Base-by-base conservation (phyloP, 2,888 invertebrate species). In the Sphaerophoria taeniata region DNA sequence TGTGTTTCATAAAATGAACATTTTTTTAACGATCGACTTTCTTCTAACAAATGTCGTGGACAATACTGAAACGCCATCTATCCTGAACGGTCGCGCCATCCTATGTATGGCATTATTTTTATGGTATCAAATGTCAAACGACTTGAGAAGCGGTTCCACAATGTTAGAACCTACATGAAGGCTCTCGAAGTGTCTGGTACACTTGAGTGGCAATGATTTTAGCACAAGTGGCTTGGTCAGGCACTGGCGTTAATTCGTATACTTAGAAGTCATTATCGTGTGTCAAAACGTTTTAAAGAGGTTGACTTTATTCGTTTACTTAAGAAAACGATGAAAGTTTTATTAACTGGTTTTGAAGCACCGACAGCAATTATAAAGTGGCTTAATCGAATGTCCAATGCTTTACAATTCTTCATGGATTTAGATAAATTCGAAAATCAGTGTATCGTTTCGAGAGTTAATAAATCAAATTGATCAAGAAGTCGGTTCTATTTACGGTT, bases 201-300 rank as follows among this genome's bases (percentile, higher is more conserved):
- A 24, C 36, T 31, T n/a, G 36, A 53, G 60, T 43, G 53, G 56
- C 14, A 43, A 14, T 56, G 14, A 63, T 78, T 82, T 82, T 82
- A 69, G 77, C 77, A 70, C 51, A 84, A 84, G 83, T 84, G 79
- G 24, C 24, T 24, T 24, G 24, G 74, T 65, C 12, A 0, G 9
- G 24, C 7, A 58, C 67, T 72, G 84, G 72, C 80, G 75, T 80
- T 84, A 76, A 76, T 80, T 76, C 61, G 4, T 39, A 36, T 36
- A 39, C 83, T 79, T 84, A 53, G 43, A 16, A 58, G 72, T 49
- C 56, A 84, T 84, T 84, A 84, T 80, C 72, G 67, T 71, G 61
- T 80, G 79, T 72, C 61, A 61, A 84, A 80, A 67, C 61, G 84
- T 75, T 80, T 75, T 79, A 2, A 24, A 67, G 14, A 75, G 71